A percentile compares a stretch with the other conserved stretches of the same genome.
Conservation (phyloP, 2,797 vertebrate genomes). For the Clangula hyemalis region DNA sequence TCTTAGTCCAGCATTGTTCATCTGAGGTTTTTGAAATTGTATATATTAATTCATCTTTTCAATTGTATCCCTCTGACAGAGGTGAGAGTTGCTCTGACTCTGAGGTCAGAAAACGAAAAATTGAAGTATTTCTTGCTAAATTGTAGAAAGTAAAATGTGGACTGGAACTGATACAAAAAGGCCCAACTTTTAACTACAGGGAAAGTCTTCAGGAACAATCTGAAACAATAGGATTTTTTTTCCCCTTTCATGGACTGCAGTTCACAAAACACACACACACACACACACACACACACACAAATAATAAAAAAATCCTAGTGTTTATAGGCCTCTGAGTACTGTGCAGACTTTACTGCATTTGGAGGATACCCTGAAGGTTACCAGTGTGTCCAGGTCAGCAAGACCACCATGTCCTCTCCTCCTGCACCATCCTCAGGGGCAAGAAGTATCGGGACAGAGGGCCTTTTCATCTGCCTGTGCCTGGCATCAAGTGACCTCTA, state of each 20-base stretch:
- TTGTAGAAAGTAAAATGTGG: neutral
- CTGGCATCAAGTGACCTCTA: neutral
- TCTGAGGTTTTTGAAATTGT: neutral
- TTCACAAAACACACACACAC: neutral
- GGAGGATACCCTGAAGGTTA: neutral
- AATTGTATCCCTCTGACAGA: neutral
- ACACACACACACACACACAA: too few species aligned
- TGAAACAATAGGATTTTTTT: neutral
- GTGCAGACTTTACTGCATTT: neutral
- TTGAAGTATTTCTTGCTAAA: neutral
- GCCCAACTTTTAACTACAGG: neutral
- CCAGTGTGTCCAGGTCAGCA: accelerated
- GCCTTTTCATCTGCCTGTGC: neutral
- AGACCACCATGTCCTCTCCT: accelerated
- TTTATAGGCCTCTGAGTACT: neutral
- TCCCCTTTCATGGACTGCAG: neutral
- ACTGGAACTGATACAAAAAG: neutral
- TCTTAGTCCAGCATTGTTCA: neutral
- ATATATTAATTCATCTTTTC: neutral
- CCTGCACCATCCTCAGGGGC: neutral
- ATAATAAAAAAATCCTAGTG: too few species aligned
- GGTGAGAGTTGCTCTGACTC: neutral
- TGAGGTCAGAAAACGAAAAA: neutral
- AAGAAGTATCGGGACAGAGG: neutral
- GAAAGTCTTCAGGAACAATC: neutral